Percentiles rank a stretch among this genome's conserved stretches.
These are phyloP conservation scores for Percopsis omiscomaycus DNA, from an alignment of 2,797 vertebrate genomes.

Conservation along the genomic window DNA sequence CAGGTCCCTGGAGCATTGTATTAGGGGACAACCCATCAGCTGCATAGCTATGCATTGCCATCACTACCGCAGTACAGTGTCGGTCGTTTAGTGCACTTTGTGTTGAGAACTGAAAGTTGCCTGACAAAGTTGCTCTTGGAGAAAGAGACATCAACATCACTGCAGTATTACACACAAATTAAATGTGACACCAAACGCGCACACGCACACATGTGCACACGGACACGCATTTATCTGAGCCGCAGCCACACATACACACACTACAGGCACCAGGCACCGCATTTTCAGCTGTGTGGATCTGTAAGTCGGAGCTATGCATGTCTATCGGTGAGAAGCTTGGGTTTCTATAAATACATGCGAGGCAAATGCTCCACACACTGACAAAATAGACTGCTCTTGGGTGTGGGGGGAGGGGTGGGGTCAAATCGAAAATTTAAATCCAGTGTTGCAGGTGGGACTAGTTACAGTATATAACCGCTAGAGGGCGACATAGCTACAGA, in stretches of 20 bases:
- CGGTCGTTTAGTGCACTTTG: no score
- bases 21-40: slow-evolving; percentile 33
- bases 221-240: not conserved
- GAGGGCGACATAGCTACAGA: slow-evolving; percentile 38
- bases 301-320: slow-evolving; percentile 25
- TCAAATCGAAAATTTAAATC: slow-evolving; percentile 9
- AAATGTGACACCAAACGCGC: not conserved
- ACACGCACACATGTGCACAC: not conserved
- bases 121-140: not conserved
- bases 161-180: not conserved
- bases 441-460: slow-evolving; percentile 15
- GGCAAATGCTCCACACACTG: slow-evolving; percentile 54
- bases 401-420: slow-evolving; percentile 43
- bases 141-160: not conserved
- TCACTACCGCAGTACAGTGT: not conserved
- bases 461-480: slow-evolving; percentile 48
- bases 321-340: slow-evolving; percentile 43
- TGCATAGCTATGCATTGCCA: slow-evolving; percentile 9
- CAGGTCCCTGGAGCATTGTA: slow-evolving; percentile 2
- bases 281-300: slow-evolving; percentile 48
- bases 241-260: slow-evolving; percentile 8
- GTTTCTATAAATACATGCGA: slow-evolving; percentile 66
- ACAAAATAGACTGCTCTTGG: slow-evolving; percentile 36
- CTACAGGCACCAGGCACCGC: not conserved
- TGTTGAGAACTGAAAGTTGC: no score